A percentile compares a stretch with the other conserved stretches of the same genome.
phyloP scores from a whole-genome alignment of 2,888 invertebrate genomes.

The Strigamia crassipes region DNA sequence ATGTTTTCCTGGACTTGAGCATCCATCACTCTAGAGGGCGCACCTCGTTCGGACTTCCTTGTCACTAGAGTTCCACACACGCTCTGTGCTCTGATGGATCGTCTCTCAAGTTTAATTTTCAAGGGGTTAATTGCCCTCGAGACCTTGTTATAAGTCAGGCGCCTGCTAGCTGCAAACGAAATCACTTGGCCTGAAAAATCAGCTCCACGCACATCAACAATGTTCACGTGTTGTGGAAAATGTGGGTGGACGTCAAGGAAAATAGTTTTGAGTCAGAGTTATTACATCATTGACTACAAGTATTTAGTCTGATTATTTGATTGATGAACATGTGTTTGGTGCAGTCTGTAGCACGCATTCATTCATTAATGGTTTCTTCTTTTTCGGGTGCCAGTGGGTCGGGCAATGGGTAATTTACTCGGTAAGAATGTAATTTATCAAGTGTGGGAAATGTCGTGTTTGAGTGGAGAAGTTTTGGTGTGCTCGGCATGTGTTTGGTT shows the following conservation, averaged over 20 bases:
- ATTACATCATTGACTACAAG: not conserved
- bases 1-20: not conserved
- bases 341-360: not conserved
- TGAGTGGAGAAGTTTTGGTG: not conserved
- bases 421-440: conserved; percentile 7
- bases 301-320: conserved; percentile 1
- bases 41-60: not conserved
- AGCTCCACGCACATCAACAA: not conserved
- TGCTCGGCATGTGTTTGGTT: not conserved
- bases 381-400: not conserved
- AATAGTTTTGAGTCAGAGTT: not conserved
- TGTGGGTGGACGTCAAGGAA: not conserved
- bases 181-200: conserved; percentile 24
- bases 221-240: not conserved
- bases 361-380: conserved; percentile 17
- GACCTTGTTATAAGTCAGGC: conserved; percentile 27
- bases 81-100: conserved; percentile 20
- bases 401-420: not conserved
- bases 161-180: conserved; percentile 1
- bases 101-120: conserved; percentile 27
- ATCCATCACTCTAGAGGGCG: conserved; percentile 18
- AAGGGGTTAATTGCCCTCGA: conserved; percentile 27
- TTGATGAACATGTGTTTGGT: conserved; percentile 2
- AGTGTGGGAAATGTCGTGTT: not conserved
- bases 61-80: conserved; percentile 9